A percentile compares a stretch with the other conserved stretches of the same genome.
phyloP scores from a whole-genome alignment of 2,797 vertebrate genomes.

The Micropoecilia bifurca region DNA sequence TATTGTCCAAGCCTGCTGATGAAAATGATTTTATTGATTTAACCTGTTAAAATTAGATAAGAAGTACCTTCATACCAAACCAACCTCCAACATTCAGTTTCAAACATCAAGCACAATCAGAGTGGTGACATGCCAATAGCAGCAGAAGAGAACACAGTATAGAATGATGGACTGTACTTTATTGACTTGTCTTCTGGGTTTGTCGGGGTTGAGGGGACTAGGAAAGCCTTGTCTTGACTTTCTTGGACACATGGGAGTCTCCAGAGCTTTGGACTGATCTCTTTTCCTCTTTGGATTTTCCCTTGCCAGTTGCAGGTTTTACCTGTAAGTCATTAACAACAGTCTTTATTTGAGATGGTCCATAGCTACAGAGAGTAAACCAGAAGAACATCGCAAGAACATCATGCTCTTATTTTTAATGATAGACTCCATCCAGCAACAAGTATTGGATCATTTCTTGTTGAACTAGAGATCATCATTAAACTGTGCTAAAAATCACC shows the following conservation, averaged over 20 bases:
- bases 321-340: slow-evolving; percentile 81
- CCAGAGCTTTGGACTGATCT: slow-evolving; percentile 61
- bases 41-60: not conserved
- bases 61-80: not conserved
- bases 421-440: too few species aligned
- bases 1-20: not conserved
- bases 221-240: slow-evolving; percentile 73
- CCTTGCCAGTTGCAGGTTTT: slow-evolving; percentile 63
- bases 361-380: slow-evolving; percentile 13
- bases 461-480: not conserved
- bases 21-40: not conserved
- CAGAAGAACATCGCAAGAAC: not conserved
- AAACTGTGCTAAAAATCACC: not conserved
- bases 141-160: slow-evolving; percentile 41
- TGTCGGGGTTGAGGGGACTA: slow-evolving; percentile 50
- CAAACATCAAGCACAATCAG: not conserved
- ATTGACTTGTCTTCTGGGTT: slow-evolving; percentile 58
- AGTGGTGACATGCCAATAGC: slow-evolving; percentile 40
- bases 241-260: slow-evolving; percentile 82
- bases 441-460: not conserved
- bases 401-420: not conserved
- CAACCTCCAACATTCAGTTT: not conserved
- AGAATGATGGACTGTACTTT: slow-evolving; percentile 79
- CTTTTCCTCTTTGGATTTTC: slow-evolving; percentile 72
- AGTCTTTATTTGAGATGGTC: slow-evolving; percentile 49